phyloP scores from a whole-genome alignment of 2,888 invertebrate species.

The Athrips mouffetella region DNA sequence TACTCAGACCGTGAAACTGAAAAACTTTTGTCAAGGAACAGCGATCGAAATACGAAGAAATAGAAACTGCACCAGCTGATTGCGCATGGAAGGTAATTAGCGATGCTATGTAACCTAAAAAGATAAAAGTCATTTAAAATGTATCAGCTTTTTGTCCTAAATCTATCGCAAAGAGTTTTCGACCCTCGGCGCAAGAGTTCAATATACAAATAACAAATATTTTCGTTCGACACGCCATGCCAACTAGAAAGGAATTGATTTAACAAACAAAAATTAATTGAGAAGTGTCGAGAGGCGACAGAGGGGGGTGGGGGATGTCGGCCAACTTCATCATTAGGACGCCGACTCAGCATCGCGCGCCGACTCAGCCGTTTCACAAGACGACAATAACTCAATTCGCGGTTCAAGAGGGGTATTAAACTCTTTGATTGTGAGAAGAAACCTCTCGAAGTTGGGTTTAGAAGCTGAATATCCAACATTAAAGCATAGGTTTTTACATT shows the following conservation, averaged over 20 bases:
- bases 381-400: slow-evolving; percentile 7
- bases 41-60: no score
- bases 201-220: slow-evolving; percentile 24
- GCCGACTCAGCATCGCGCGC: slow-evolving; percentile 4
- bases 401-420: slow-evolving; percentile 4
- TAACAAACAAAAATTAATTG: slow-evolving; percentile 26
- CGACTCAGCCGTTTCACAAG: background rate
- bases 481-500: no score
- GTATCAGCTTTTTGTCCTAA: no score
- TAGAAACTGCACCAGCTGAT: no score
- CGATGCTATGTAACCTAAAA: no score
- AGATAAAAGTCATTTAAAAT: no score
- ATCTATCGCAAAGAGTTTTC: background rate
- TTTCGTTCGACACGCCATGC: slow-evolving; percentile 9
- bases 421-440: slow-evolving; percentile 4
- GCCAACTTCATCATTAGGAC: background rate
- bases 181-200: slow-evolving; percentile 1
- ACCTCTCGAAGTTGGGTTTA: background rate
- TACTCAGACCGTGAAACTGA: no score
- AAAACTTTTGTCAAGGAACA: no score
- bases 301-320: background rate
- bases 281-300: slow-evolving; percentile 19
- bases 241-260: slow-evolving; percentile 20
- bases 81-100: no score
- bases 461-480: no score